Evolutionary conservation across 2,797 vertebrate genomes (phyloP).

Genomic region (Acomys russatus): DNA sequence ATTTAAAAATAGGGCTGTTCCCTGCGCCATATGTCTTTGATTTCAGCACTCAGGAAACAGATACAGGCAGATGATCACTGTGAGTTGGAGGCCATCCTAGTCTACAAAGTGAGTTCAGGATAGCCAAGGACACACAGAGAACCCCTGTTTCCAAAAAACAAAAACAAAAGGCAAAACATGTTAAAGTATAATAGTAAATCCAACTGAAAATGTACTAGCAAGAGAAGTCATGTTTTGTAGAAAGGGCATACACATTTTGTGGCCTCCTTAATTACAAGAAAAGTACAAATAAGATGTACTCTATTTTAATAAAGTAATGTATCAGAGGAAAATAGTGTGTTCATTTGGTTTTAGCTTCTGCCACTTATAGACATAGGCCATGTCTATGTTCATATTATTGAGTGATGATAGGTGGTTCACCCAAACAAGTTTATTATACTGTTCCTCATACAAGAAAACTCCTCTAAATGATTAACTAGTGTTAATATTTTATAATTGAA

Average conservation of each 20-base stretch:
- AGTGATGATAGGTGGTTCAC: not conserved
- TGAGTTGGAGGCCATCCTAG: no score
- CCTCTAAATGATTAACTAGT: not conserved
- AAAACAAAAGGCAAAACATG: not conserved
- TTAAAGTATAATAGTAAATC: not conserved
- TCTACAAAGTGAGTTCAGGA: no score
- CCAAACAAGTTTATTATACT: not conserved
- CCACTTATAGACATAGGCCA: not conserved
- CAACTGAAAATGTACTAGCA: not conserved
- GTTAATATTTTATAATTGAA: not conserved
- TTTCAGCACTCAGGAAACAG: no score
- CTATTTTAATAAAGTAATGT: not conserved
- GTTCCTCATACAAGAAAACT: not conserved
- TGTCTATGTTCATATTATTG: not conserved
- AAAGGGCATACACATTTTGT: not conserved
- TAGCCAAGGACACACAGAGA: no score
- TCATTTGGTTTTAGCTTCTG: not conserved
- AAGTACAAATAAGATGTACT: not conserved
- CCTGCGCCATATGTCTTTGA: no score
- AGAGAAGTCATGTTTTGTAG: not conserved
- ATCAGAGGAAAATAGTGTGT: not conserved
- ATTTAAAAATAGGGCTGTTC: not conserved
- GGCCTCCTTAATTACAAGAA: not conserved
- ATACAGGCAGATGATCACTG: no score
- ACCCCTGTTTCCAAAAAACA: not conserved